Evolutionary conservation across 1,140 invertebrate genomes (phyloP), one percentile per base, ranked within the genome.

Genomic region (Chlorops oryzae): DNA sequence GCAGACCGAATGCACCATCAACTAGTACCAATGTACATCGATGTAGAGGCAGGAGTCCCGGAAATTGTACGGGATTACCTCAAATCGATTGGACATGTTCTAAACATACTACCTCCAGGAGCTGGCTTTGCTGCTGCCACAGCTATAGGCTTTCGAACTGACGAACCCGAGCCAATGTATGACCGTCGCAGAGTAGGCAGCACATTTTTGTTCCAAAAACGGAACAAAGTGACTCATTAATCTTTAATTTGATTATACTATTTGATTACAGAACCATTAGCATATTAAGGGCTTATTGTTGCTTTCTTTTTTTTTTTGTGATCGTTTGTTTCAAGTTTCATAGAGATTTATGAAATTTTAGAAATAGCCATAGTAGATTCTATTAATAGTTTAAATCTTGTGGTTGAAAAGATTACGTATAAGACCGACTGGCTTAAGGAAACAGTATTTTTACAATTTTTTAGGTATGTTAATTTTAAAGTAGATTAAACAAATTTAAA

Each of bases 1-100:
- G 76, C 80, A 0, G 81, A 84, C 2, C 79, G 95, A 49, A 73
- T 98, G 39, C 95, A 99, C 74, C 94, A 99, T 74, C 96, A 99
- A 65, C 75, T 98, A 2, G 79, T 83, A 44, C 96, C 96, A 0
- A 90, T 94, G 81, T 62, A 80, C 40, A 59, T 96, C 0, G 70
- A 80, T 34, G 45, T 68, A n/a, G 65, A 68, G 46, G 54, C 58
- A 12, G 51, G 57, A 3, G 63, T 70, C 23, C 58, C 61, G 1
- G 59, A 73, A 60, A 54, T 55, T 3, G 63, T 74, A 21, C 57
- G 53, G 5, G 49, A 55, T 37, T 61, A 66, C 50, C 47, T 70
- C 66, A 45, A 50, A 32, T 35, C 38, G 17, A 55, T 67, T 22
- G 78, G 77, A 0, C 78, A 80, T 51, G 65, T 69, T 3, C 64